phyloP scores from a whole-genome alignment of 2,797 vertebrate species.

The Rhinatrema bivittatum region DNA sequence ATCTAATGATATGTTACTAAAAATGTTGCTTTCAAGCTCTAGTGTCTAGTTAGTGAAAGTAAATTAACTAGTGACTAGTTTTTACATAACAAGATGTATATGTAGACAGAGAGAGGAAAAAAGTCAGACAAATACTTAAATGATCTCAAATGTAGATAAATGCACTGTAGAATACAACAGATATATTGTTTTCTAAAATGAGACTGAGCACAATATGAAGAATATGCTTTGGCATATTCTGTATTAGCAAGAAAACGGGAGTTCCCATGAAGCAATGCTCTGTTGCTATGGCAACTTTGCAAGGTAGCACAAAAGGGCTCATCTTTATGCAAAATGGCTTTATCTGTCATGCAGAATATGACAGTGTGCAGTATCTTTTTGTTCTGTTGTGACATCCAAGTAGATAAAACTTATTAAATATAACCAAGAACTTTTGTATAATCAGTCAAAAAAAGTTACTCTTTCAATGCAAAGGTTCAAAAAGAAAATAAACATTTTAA shows the following conservation, averaged over 20 bases:
- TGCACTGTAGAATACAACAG: constrained; percentile 3
- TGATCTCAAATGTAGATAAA: constrained; percentile 4
- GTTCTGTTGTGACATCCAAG: constrained; percentile 51
- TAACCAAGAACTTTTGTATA: constrained; percentile 44
- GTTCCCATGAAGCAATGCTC: constrained; percentile 50
- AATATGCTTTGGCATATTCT: constrained; percentile 33
- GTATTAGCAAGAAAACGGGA: constrained; percentile 50
- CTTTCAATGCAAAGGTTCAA: constrained; percentile 33
- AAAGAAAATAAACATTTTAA: constrained; percentile 43
- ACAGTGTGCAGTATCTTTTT: constrained; percentile 39
- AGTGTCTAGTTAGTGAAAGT: constrained; percentile 1
- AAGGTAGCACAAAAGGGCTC: constrained; percentile 52
- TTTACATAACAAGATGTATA: constrained; percentile 4
- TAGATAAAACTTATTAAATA: constrained; percentile 49
- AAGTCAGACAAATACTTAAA: constrained; percentile 10
- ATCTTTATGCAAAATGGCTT: constrained; percentile 50
- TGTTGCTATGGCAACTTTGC: constrained; percentile 55
- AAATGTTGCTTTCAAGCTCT: not conserved
- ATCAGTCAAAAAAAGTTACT: constrained; percentile 38
- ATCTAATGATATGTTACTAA: not conserved
- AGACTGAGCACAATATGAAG: constrained; percentile 40
- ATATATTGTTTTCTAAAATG: constrained; percentile 23
- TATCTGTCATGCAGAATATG: constrained; percentile 51
- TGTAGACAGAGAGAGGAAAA: constrained; percentile 19
- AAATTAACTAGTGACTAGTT: not conserved